phyloP scores from a whole-genome alignment of 2,888 invertebrate genomes.

The Oscheius sp. region DNA sequence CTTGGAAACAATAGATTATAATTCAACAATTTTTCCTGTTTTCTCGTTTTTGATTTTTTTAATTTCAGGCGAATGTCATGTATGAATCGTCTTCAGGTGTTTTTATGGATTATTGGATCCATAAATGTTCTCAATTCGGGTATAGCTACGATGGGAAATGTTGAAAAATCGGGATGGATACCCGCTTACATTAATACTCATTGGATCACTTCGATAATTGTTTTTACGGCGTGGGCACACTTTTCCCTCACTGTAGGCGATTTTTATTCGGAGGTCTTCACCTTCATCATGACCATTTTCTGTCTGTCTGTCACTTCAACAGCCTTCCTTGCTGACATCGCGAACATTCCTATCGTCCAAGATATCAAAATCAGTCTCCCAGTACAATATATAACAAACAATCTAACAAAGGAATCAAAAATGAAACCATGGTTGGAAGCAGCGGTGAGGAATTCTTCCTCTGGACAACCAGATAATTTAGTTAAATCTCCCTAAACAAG shows the following conservation, averaged over 20 bases:
- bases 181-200: constrained; percentile 26
- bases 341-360: background rate
- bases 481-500: background rate
- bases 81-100: too few species aligned
- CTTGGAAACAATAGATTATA: too few species aligned
- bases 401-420: background rate
- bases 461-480: background rate
- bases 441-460: background rate
- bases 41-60: too few species aligned
- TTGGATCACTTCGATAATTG: constrained; percentile 20
- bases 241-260: background rate
- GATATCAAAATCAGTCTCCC: background rate
- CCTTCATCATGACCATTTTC: constrained; percentile 8
- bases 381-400: background rate
- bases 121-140: constrained; percentile 1
- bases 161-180: background rate
- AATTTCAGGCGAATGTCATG: too few species aligned
- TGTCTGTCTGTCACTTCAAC: background rate
- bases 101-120: too few species aligned
- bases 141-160: background rate
- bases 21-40: too few species aligned
- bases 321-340: constrained; percentile 12
- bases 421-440: background rate
- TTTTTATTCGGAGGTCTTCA: constrained; percentile 21
- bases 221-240: constrained; percentile 23